Evolutionary conservation across 2,797 vertebrate species (phyloP), one percentile per base, ranked within the genome.

Genomic region (Clamator glandarius): DNA sequence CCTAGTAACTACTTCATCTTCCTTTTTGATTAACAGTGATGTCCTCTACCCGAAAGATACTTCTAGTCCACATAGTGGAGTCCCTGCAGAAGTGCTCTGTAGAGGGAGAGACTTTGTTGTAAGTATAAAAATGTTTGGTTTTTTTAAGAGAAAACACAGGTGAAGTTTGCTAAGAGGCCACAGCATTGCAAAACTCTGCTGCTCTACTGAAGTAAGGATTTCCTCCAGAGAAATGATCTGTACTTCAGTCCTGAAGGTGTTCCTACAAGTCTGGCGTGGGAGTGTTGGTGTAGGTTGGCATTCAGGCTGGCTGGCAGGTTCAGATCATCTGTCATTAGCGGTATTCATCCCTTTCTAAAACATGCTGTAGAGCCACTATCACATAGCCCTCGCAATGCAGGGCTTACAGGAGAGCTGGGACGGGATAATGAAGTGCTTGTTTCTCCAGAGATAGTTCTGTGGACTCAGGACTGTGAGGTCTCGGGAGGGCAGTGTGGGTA

Each of bases 81-180:
- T 99, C 67, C 98, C 99, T 3, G 99, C 99, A 2, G 99, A 99
- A 85, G 98, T 99, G 68, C 98, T 99, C 72, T 99, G 99, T 91
- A 98, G 99, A 9, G 99, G 99, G 33, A 98, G 99, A 59, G 99
- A 99, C 97, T 99, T 99, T 92, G 99, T 99, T 92, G 99, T 99
- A 97, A 98, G 99, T 97, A 97, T 66, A 23, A 59, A 80, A 78
- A 17, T 42, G 19, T 66, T 41, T 74, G 24, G 70, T 89, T 24
- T 54, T 78, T 66, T 76, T 57, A 66, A 82, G 81, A 39, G 35
- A 76, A 61, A 73, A 61, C 1, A 5, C 10, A 76, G n/a, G 15
- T 89, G 63, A 82, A 64, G 35, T 58, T 87, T 87, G 11, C 54
- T 83, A 46, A 35, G 75, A 91, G 17, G 28, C 42, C 42, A 13